Base-by-base conservation (phyloP, 2,113 vertebrate genomes). In the Accipiter cooperii region DNA sequence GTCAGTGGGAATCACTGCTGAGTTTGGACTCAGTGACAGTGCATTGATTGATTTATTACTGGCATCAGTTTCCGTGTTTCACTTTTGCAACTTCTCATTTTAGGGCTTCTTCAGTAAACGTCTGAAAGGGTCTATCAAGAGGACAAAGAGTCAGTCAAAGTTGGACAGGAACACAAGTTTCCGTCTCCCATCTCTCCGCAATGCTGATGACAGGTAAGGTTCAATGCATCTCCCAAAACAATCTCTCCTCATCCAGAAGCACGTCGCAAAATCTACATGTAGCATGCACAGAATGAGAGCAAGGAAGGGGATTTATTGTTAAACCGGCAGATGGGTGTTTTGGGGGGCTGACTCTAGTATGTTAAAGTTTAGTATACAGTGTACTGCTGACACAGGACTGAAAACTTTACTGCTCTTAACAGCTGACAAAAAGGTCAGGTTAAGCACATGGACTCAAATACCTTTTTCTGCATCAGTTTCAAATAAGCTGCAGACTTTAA, bases 41-140 rank as follows among this genome's bases (percentile, higher is more conserved):
- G 26, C 63, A n/a, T 4, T 36, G 42, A 54, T 66, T 61, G 90
- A 80, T 80, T 77, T 58, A 34, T 42, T 28, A 6, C 70, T 22
- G 54, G 18, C 71, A 42, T 31, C n/a, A 17, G 3, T 68, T 77
- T 47, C 86, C 29, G 36, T 44, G 6, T 52, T 90, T 97, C 87
- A 93, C 75, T 89, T 61, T 31, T 97, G 80, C 97, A 74, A 34
- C 55, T 96, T 97, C 96, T 96, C 40, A 19, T 97, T 97, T 60
- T 90, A 99, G 99, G 99, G 99, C 15, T 99, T 99, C 96, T 99
- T 99, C 98, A 99, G 99, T 90, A 99, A 99, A 96, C 99, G 99
- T 64, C 98, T 99, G 71, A 99, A 99, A 98, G 99, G 99, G 26
- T 99, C 99, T 92, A 99, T 99, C 97, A 99, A 99, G 97, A 99